These are phyloP conservation scores for Crotalus tigris DNA, from an alignment of 2,113 vertebrate genomes.

Conservation along the genomic window DNA sequence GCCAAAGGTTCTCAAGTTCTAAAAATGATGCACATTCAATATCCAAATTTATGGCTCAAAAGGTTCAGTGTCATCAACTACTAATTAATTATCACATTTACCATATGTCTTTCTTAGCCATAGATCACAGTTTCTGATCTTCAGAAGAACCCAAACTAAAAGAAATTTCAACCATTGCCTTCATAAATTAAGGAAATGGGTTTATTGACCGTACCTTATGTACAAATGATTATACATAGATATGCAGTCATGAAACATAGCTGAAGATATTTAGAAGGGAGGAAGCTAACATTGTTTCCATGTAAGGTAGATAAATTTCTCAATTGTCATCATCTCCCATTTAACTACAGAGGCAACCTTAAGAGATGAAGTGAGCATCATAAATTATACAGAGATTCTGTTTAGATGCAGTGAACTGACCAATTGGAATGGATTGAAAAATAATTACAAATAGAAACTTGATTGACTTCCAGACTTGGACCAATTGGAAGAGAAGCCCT, in stretches of 20 bases:
- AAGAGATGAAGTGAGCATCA: neutral
- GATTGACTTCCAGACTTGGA: neutral
- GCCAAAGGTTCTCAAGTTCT: neutral
- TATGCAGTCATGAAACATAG: neutral
- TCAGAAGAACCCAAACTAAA: neutral
- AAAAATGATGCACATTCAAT: neutral
- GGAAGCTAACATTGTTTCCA: neutral
- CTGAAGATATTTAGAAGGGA: neutral
- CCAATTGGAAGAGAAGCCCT: neutral
- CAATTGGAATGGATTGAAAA: neutral
- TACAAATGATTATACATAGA: neutral
- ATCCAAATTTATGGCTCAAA: neutral
- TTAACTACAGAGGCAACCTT: neutral
- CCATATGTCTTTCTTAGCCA: neutral
- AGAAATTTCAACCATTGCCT: neutral
- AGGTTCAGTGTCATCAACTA: neutral
- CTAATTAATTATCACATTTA: neutral
- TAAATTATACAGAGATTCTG: neutral
- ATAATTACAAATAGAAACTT: neutral
- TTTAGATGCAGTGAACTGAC: neutral
- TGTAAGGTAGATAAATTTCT: neutral
- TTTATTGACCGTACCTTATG: neutral
- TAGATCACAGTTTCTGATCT: neutral
- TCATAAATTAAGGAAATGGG: neutral
- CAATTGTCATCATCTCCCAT: neutral